Evolutionary conservation across 2,797 vertebrate species (phyloP).

Genomic region (Heteromormyrus szaboi): DNA sequence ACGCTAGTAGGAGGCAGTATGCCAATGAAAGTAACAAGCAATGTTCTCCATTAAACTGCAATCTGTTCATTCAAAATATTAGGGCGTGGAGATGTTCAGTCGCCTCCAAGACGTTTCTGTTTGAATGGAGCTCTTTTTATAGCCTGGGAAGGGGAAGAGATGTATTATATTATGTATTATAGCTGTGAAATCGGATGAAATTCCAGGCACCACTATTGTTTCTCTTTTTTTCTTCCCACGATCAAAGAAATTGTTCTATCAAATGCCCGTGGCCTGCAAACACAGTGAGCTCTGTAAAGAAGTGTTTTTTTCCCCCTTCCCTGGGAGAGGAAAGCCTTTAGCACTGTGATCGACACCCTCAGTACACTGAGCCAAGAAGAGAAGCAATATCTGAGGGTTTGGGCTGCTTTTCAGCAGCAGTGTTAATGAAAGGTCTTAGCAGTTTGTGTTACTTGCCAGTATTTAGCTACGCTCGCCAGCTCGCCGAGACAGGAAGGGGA

Average conservation of each 20-base stretch:
- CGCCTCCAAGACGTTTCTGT: not conserved
- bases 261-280: constrained; percentile 35
- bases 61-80: constrained; percentile 7
- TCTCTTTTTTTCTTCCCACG: constrained; percentile 17
- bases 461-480: not conserved
- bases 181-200: constrained; percentile 29
- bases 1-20: not conserved
- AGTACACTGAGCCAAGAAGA: constrained; percentile 34
- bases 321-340: constrained; percentile 19
- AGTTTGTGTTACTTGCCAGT: not conserved
- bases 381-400: constrained; percentile 29
- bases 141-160: not conserved
- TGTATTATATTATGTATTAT: constrained; percentile 24
- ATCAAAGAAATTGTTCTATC: constrained; percentile 38
- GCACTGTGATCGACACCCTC: constrained; percentile 27
- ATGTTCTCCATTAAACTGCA: constrained; percentile 10
- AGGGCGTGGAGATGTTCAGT: not conserved
- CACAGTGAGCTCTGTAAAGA: constrained; percentile 28
- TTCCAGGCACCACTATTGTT: constrained; percentile 28
- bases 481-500: not conserved
- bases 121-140: constrained; percentile 9
- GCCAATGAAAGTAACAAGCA: constrained; percentile 12
- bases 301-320: constrained; percentile 25
- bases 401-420: constrained; percentile 22
- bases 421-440: constrained; percentile 38